These are phyloP conservation scores for Mamestra brassicae DNA, from an alignment of 2,888 invertebrate genomes.

Conservation along the genomic window DNA sequence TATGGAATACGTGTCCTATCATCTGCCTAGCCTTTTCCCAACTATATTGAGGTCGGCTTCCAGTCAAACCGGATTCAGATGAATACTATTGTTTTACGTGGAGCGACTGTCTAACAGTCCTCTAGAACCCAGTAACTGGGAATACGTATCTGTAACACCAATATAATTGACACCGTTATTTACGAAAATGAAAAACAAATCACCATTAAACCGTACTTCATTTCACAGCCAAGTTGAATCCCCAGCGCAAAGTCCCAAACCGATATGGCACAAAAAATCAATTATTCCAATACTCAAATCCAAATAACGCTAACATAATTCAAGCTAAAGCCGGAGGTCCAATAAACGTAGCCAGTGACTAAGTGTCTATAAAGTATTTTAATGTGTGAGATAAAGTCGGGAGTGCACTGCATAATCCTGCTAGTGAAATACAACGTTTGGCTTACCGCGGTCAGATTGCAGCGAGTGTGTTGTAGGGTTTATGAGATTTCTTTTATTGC, in stretches of 20 bases:
- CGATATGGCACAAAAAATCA: constrained; percentile 48
- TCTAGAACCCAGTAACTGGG: no score
- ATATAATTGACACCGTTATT: neutral
- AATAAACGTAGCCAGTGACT: constrained; percentile 63
- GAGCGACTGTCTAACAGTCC: no score
- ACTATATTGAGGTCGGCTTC: no score
- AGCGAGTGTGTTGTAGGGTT: constrained; percentile 66
- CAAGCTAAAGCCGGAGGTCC: constrained; percentile 48
- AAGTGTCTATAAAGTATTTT: constrained; percentile 79
- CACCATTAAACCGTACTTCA: constrained; percentile 16
- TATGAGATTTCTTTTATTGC: constrained; percentile 70
- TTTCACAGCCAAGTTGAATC: constrained; percentile 18
- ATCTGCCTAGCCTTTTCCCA: no score
- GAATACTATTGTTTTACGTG: no score
- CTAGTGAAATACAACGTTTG: constrained; percentile 70
- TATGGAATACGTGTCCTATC: no score
- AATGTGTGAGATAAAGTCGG: constrained; percentile 77
- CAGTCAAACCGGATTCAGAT: no score
- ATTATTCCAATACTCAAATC: constrained; percentile 57
- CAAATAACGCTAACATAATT: constrained; percentile 55
- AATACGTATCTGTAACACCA: neutral
- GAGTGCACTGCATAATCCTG: constrained; percentile 65
- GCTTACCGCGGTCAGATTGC: constrained; percentile 65
- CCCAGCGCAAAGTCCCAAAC: constrained; percentile 16
- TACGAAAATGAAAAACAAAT: constrained; percentile 27